Evolutionary conservation across 2,888 invertebrate genomes (phyloP), one percentile per base, ranked within the genome.

Genomic region (Papilio protenor): DNA sequence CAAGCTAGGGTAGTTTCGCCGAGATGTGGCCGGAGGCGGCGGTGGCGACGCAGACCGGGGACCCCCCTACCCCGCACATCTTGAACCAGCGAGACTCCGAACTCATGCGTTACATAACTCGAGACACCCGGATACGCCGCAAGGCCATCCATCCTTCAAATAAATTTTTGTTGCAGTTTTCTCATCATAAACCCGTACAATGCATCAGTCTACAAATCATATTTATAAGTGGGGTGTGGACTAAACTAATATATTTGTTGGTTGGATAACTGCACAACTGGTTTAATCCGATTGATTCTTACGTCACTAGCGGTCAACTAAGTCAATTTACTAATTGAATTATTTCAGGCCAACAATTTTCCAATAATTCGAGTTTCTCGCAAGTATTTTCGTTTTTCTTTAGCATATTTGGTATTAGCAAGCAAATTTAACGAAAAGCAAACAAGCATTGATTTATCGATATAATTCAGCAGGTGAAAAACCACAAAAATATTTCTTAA

Each of bases 51-150:
- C 21, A 33, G 64, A 64, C 76, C 59, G 59, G 73, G 64, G 77
- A 77, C 59, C 64, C 72, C 61, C 78, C 79, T 70, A 76, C 79
- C 75, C 80, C 78, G 55, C 79, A 79, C 79, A 82, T 81, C 82
- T 81, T 80, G 78, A 55, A 80, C 82, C 81, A 82, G 81, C 81
- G 84, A 84, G 84, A 81, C 82, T 81, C 83, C 76, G 83, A 87
- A 87, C 85, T 86, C 85, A 84, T 81, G 82, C 81, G 83, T 91
- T 91, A 89, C 87, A 89, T 92, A 92, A 92, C 87, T 81, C 81
- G 83, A 87, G 82, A 86, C 84, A 93, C 92, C 93, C 93, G 93
- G 93, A 93, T 91, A 86, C 82, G 83, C 83, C 83, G 81, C 92
- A 92, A 92, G 92, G 92, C 90, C 91, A 89, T 81, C 83, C 81